Base-by-base conservation (phyloP, 2,113 vertebrate genomes). In the Labeo catla region DNA sequence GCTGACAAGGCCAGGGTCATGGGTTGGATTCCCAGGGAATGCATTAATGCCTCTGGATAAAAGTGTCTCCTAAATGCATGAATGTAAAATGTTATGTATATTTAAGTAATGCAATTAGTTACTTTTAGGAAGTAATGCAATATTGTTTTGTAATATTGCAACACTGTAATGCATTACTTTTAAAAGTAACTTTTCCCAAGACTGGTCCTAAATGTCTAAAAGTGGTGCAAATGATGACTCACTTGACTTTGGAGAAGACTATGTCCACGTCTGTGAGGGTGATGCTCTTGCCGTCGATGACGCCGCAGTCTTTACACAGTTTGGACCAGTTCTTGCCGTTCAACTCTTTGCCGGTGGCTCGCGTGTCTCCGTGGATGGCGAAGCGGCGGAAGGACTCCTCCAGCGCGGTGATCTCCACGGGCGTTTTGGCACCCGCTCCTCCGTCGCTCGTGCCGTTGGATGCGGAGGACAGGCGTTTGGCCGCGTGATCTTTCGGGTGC, bases 231-330 rank as follows among this genome's bases (percentile, higher is more conserved):
- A n/a, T 50, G 63, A 82, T 68, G 13, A 89, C 95, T 94, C 94
- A 99, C 97, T 99, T 99, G 95, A 99, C 98, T 96, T 99, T 99
- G 93, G 96, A 97, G 96, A 99, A 99, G 92, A 99, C 96, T 2
- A 99, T 99, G 93, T 99, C 98, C 91, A 98, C 97, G 28, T 99
- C 98, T 0, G 97, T 99, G 91, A 97, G 93, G 2, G 98, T 99
- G 93, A 99, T 94, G 4, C 84, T 96, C 93, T 96, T 97, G 68
- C 97, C 96, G 2, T 99, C 97, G 5, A 97, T 98, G 92, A 99
- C 95, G 6, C 96, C 92, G 73, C 98, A 99, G 92, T 99, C 98
- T 88, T 96, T 96, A 92, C 98, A 99, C 79, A 99, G 93, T 86
- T 99, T 99, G 84, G 98, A 97, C 97, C 98, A 99, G 94, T 99